These are phyloP conservation scores for Standfussiana lucernea DNA, from an alignment of 2,888 invertebrate species.

Conservation along the genomic window DNA sequence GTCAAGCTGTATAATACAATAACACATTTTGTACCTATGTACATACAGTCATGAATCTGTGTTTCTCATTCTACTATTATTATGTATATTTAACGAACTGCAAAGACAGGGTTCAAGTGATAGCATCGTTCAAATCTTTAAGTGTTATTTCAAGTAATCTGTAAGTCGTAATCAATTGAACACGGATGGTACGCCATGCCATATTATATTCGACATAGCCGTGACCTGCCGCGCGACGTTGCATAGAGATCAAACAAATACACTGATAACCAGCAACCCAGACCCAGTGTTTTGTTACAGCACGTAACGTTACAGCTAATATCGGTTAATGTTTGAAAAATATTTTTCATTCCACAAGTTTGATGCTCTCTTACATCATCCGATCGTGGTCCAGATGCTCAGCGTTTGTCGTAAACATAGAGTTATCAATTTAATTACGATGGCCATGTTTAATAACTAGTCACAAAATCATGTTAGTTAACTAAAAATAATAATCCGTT, in stretches of 20 bases:
- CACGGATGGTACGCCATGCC: slow-evolving; percentile 13
- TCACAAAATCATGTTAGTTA: not conserved
- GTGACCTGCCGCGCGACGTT: slow-evolving; percentile 28
- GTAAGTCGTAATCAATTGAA: slow-evolving; percentile 45
- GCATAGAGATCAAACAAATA: slow-evolving; percentile 36
- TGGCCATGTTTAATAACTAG: slow-evolving; percentile 31
- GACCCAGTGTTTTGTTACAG: slow-evolving; percentile 43
- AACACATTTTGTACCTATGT: not conserved
- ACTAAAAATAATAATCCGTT: not conserved
- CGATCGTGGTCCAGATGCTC: slow-evolving; percentile 50
- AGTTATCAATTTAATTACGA: slow-evolving; percentile 48
- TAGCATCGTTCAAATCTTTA: slow-evolving; percentile 1
- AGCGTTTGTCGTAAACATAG: slow-evolving; percentile 62
- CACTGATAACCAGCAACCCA: slow-evolving; percentile 37
- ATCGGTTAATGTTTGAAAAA: slow-evolving; percentile 49
- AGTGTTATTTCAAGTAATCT: slow-evolving; percentile 27
- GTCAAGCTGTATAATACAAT: slow-evolving; percentile 4
- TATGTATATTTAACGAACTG: not conserved
- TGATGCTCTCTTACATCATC: slow-evolving; percentile 58
- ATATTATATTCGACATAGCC: slow-evolving; percentile 23
- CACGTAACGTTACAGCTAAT: slow-evolving; percentile 19
- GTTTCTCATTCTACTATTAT: not conserved
- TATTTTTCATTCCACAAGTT: slow-evolving; percentile 61
- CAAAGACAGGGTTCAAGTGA: not conserved
- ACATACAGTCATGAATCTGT: no score